Base-by-base conservation (phyloP, 2,113 vertebrate species). In the Pollachius pollachius region DNA sequence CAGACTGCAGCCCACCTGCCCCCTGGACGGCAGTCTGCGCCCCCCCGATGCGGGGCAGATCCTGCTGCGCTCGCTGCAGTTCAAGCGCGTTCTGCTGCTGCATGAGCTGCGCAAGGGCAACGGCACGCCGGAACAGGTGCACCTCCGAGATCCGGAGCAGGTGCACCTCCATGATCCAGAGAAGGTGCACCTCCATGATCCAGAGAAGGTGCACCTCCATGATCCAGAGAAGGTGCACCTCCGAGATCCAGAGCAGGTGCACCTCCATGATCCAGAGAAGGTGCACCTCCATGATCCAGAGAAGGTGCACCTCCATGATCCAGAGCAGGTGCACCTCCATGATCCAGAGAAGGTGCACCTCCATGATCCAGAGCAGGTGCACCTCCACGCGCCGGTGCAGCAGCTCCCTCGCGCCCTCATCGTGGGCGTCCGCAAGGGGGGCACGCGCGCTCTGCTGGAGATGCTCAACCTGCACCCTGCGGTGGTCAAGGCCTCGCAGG, bases 401-500 rank as follows among this genome's bases (percentile, higher is more conserved):
- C 95, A 99, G 77, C 92, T 99, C 77, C 97, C 96, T 58, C 94
- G 92, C 78, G 97, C 96, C 87, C 96, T 99, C 73, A 98, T 99
- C 89, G 97, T 98, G 0, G 97, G 97, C 5, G 97, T 98, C 62
- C 90, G 97, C 68, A 99, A 97, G 90, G 96, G 96, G 65, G 96
- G 96, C 73, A 98, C 96, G 0, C 92, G 96, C 1, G 96, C 96
- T 65, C 89, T 99, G 65, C 89, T 99, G 76, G 97, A 99, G 89
- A 99, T 99, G 97, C 91, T 99, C 74, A 97, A 96, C 88, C 93
- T 99, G 81, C 96, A 99, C 76, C 96, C 97, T 0, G 93, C 95
- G 3, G 96, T 99, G 76, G 96, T 99, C 88, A 99, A 97, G 89
- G 97, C 96, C 78, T 97, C 96, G 62, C 96, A 98, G 92, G 97